Conservation (phyloP, 2,888 invertebrate species). For the Stomorhina lunata region DNA sequence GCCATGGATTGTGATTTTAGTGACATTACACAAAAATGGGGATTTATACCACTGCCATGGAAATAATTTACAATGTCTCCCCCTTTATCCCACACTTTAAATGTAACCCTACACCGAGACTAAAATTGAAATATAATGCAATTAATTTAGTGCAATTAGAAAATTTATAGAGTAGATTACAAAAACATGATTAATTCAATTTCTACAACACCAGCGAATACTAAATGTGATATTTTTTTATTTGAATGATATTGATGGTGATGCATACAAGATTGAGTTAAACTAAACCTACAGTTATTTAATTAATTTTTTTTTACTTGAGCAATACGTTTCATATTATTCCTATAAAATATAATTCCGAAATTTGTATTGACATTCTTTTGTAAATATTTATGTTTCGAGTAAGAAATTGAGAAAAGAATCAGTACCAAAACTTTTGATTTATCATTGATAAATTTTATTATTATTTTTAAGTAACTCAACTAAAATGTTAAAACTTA, state of each 20-base stretch:
- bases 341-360: background rate
- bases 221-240: conserved; percentile 68
- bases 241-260: conserved; percentile 44
- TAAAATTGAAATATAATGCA: conserved; percentile 42
- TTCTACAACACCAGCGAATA: conserved; percentile 64
- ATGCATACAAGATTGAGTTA: conserved; percentile 14
- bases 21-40: conserved; percentile 78
- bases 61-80: conserved; percentile 53
- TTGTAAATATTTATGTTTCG: conserved; percentile 32
- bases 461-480: conserved; percentile 1
- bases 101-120: conserved; percentile 4
- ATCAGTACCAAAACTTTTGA: background rate
- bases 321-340: background rate
- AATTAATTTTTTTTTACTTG: background rate
- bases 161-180: background rate
- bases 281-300: background rate
- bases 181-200: conserved; percentile 41
- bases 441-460: conserved; percentile 11
- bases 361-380: background rate
- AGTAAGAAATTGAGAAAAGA: conserved; percentile 9
- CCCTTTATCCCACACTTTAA: background rate
- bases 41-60: conserved; percentile 78
- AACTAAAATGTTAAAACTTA: background rate
- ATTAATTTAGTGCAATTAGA: conserved; percentile 59
- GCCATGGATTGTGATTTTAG: conserved; percentile 74